Evolutionary conservation across 2,797 vertebrate species (phyloP), one percentile per base, ranked within the genome.

Genomic region (Catostomus latipinnis): DNA sequence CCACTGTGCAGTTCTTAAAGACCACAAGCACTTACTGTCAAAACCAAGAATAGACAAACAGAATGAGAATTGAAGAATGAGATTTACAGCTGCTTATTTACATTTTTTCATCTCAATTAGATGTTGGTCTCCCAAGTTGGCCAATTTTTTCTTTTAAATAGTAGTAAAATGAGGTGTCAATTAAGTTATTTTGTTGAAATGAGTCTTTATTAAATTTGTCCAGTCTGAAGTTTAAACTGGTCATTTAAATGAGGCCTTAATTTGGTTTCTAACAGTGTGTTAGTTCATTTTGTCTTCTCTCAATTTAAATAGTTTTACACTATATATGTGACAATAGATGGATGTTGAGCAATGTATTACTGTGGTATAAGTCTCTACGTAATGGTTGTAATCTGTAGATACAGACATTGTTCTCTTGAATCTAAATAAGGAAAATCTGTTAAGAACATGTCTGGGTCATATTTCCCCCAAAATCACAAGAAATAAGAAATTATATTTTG

Each of bases 281-380:
- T 66, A 45, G 34, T 54, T 68, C 16, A 8, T 22, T 53, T 14
- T 76, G n/a, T 67, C 45, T 77, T 22, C 63, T 52, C 3, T 63
- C 14, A 0, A 5, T 45, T 52, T 0, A 12, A 67, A 56, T 57
- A 1, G 66, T 66, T 48, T 49, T 76, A 43, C 54, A 22, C 12
- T 46, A 6, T 48, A 8, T 14, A 13, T 58, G 16, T 50, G 34
- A 50, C 53, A 57, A 14, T 13, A n/a, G 54, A n/a, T 56, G 12
- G n/a, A 68, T 52, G n/a, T 66, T n/a, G 14, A 61, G 14, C 46
- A 50, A 1, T 8, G 57, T 67, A 9, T 49, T 45, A 22, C 1
- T 49, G 9, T 34, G 45, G 45, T 22, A 11, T 45, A 66, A 67
- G 46, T 52, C 56, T 52, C 14, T 49, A 43, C 52, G 48, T 18